Percentiles rank a stretch among this genome's conserved stretches.
These are phyloP conservation scores for Datnioides undecimradiatus DNA, from an alignment of 2,113 vertebrate species.

Conservation along the genomic window DNA sequence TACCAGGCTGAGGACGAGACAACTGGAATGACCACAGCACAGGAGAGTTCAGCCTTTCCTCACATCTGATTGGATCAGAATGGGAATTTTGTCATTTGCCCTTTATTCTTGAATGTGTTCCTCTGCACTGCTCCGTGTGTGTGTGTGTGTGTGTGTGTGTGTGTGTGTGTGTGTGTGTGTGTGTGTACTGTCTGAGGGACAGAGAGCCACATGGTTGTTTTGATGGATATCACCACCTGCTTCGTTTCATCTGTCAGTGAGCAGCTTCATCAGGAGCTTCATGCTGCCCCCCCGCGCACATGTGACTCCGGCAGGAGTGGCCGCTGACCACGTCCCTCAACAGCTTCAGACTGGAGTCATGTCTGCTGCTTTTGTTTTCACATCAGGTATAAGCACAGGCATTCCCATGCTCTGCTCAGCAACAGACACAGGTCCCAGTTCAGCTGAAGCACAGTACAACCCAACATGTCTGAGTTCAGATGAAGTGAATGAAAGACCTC, in stretches of 20 bases:
- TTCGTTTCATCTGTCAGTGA: slow-evolving; percentile 11
- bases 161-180: too few species aligned
- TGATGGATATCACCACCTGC: slow-evolving; percentile 23
- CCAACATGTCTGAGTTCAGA: too few species aligned
- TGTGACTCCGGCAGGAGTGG: background rate
- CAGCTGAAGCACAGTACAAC: too few species aligned
- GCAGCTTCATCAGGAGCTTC: slow-evolving; percentile 9
- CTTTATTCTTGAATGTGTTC: background rate
- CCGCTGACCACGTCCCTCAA: background rate
- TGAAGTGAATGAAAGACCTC: too few species aligned
- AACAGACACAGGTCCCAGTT: too few species aligned
- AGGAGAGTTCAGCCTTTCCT: background rate
- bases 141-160: too few species aligned
- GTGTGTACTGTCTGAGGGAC: too few species aligned
- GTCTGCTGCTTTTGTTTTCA: too few species aligned
- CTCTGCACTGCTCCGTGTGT: too few species aligned
- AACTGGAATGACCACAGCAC: too few species aligned
- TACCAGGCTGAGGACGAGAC: background rate
- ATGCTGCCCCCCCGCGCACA: background rate
- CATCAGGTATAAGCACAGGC: too few species aligned
- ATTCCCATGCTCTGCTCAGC: too few species aligned
- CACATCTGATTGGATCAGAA: background rate
- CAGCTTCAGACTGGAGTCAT: background rate
- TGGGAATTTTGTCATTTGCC: background rate
- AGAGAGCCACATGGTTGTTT: background rate